phyloP scores from a whole-genome alignment of 2,888 invertebrate genomes.

The Agrypnus murinus region DNA sequence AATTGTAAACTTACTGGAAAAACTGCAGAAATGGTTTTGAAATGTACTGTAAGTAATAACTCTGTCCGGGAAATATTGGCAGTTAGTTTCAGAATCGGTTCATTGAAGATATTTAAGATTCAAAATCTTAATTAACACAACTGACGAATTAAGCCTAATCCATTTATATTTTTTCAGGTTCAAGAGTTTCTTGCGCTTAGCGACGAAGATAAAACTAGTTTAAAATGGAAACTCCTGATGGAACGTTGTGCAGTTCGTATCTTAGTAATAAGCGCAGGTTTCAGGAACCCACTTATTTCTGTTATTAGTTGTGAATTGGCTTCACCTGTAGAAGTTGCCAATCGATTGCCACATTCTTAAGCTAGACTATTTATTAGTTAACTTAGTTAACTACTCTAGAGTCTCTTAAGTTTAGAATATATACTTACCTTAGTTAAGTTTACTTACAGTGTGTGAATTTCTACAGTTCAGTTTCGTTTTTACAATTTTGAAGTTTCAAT shows the following conservation, averaged over 20 bases:
- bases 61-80: too few relatives aligned
- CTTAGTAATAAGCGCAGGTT: slow-evolving; percentile 65
- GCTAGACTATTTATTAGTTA: too few relatives aligned
- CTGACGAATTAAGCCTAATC: too few relatives aligned
- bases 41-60: slow-evolving; percentile 75
- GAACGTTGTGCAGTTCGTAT: slow-evolving; percentile 78
- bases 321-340: slow-evolving; percentile 65
- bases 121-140: too few relatives aligned
- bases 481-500: too few relatives aligned
- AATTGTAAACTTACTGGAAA: slow-evolving; percentile 76
- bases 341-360: slow-evolving; percentile 67
- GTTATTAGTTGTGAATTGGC: slow-evolving; percentile 65
- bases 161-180: slow-evolving; percentile 68
- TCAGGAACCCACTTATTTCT: slow-evolving; percentile 65
- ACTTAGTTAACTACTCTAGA: too few relatives aligned
- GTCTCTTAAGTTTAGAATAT: too few relatives aligned
- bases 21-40: slow-evolving; percentile 76
- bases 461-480: too few relatives aligned
- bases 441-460: too few relatives aligned
- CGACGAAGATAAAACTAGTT: slow-evolving; percentile 72
- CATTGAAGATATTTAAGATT: too few relatives aligned
- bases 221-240: slow-evolving; percentile 80
- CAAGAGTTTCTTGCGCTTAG: slow-evolving; percentile 74
- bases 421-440: too few relatives aligned
- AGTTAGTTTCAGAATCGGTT: too few relatives aligned